Base-by-base conservation (phyloP, 1,140 invertebrate genomes). In the Maniola jurtina region DNA sequence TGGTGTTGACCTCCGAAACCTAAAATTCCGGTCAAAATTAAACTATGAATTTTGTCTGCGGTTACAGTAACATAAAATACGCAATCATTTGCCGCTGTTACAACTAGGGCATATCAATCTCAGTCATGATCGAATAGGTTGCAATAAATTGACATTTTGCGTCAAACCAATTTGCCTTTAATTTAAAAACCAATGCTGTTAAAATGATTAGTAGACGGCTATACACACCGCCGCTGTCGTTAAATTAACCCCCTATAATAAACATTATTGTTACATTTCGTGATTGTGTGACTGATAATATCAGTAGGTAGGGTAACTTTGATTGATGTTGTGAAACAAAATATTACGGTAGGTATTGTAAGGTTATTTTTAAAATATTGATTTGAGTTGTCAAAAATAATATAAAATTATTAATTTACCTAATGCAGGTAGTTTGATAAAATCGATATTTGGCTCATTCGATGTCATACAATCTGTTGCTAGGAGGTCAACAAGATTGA, bases 291-390 rank as follows among this genome's bases (percentile, higher is more conserved):
- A 61, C n/a, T 61, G 65, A 61, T 67, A 67, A 54, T 36, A 56
- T 61, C 65, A 48, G 57, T 66, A 58, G 59, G 59, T 59, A 59
- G 64, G 59, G 59, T 61, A 62, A 67, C 59, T 61, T 63, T 67
- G 65, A 67, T 67, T 67, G 65, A 67, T 67, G 65, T 57, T 48
- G 54, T 55, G 59, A 57, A 67, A 67, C 59, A 61, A 61, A 67
- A 67, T 35, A 61, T 11, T 45, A 45, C 42, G 42, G 10, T 11
- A n/a, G n/a, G n/a, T n/a, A n/a, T n/a, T n/a, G n/a, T n/a, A n/a
- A n/a, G n/a, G n/a, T n/a, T n/a, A n/a, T n/a, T n/a, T n/a, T n/a
- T n/a, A n/a, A n/a, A n/a, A n/a, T n/a, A n/a, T n/a, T n/a, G n/a
- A n/a, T n/a, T n/a, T n/a, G n/a, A n/a, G n/a, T n/a, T n/a, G n/a